Evolutionary conservation across 2,797 vertebrate genomes (phyloP).

Genomic region (Coilia nasus): DNA sequence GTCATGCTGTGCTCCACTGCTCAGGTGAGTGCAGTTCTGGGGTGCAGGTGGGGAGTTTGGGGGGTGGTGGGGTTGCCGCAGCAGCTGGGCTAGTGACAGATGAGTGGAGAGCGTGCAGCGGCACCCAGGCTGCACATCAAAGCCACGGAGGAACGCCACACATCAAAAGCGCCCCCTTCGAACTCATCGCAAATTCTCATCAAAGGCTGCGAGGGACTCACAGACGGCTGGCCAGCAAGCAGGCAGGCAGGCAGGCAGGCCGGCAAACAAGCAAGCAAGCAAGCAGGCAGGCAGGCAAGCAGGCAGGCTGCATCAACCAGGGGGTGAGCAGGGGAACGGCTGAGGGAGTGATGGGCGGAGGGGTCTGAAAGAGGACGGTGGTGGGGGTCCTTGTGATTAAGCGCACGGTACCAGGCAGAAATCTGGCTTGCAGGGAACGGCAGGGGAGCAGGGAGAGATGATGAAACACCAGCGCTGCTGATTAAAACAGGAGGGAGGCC

Average conservation of each 20-base stretch:
- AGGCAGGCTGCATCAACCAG: background rate
- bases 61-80: slow-evolving; percentile 46
- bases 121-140: slow-evolving; percentile 70
- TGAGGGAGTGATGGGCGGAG: background rate
- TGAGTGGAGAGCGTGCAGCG: slow-evolving; percentile 78
- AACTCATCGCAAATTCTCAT: slow-evolving; percentile 79
- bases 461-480: slow-evolving; percentile 35
- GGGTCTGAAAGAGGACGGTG: background rate
- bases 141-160: slow-evolving; percentile 70
- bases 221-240: slow-evolving; percentile 63
- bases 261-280: background rate
- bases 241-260: slow-evolving; percentile 24
- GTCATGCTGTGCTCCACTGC: background rate
- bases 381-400: slow-evolving; percentile 65
- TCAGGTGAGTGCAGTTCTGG: background rate
- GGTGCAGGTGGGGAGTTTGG: background rate
- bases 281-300: slow-evolving; percentile 43
- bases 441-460: slow-evolving; percentile 53
- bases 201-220: slow-evolving; percentile 68
- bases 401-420: slow-evolving; percentile 59
- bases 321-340: background rate
- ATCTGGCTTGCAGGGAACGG: slow-evolving; percentile 47
- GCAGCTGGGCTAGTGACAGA: slow-evolving; percentile 82
- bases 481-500: slow-evolving; percentile 40
- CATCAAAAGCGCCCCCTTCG: slow-evolving; percentile 73